Evolutionary conservation across 2,797 vertebrate genomes (phyloP).

Genomic region (Novumbra hubbsi): DNA sequence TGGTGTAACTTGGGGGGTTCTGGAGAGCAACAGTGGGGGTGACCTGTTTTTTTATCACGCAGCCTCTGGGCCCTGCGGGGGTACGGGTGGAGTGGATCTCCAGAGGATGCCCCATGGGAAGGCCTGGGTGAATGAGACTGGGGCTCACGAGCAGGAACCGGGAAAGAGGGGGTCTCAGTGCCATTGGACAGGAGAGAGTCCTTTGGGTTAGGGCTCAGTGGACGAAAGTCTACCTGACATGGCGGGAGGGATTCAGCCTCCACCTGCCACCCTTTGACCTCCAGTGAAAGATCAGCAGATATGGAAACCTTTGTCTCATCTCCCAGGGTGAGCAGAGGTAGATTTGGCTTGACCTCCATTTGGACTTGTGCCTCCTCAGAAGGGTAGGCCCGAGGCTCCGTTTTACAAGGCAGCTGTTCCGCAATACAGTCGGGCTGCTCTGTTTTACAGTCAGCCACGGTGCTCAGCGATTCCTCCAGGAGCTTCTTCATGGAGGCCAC

Average conservation of each 20-base stretch:
- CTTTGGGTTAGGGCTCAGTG: constrained; percentile 22
- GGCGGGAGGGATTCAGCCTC: constrained; percentile 22
- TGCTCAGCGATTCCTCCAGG: constrained; percentile 73
- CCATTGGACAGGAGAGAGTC: constrained; percentile 21
- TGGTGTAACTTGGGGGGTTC: constrained; percentile 54
- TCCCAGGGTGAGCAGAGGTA: constrained; percentile 33
- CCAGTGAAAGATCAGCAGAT: constrained; percentile 44
- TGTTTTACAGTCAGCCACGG: constrained; percentile 51
- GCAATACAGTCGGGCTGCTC: constrained; percentile 35
- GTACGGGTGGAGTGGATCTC: constrained; percentile 3
- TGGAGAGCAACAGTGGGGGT: constrained; percentile 36
- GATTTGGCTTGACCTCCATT: constrained; percentile 41
- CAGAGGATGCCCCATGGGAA: constrained; percentile 15
- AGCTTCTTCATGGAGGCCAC: constrained; percentile 80
- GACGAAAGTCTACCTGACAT: constrained; percentile 9
- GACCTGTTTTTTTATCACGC: constrained; percentile 27
- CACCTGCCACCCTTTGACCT: constrained; percentile 54
- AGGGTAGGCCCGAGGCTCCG: constrained; percentile 19
- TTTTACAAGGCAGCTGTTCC: constrained; percentile 41
- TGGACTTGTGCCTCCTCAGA: constrained; percentile 34
- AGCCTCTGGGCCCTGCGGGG: constrained; percentile 41
- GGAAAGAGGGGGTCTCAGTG: background rate
- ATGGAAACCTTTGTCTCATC: constrained; percentile 38
- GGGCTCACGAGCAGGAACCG: constrained; percentile 24
- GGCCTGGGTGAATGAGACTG: constrained; percentile 23